phyloP scores from a whole-genome alignment of 2,113 vertebrate genomes.

The Nesospiza acunhae region DNA sequence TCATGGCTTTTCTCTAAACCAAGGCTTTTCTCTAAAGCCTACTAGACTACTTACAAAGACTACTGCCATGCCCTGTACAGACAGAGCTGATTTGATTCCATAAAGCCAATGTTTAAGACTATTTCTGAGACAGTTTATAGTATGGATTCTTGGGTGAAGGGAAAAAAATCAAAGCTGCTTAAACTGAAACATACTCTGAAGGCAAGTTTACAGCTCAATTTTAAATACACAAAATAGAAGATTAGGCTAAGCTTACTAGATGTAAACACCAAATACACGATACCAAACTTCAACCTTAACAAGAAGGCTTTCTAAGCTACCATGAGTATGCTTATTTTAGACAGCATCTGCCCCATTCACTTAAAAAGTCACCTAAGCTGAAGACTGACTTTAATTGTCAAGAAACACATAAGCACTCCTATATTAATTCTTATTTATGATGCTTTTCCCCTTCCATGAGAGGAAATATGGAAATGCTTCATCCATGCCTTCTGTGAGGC shows the following conservation, averaged over 20 bases:
- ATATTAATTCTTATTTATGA: not conserved
- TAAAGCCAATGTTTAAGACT: not conserved
- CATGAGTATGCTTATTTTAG: not conserved
- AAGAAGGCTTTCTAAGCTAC: not conserved
- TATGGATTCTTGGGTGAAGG: not conserved
- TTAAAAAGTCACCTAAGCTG: not conserved
- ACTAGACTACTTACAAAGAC: not conserved
- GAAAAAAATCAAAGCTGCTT: not conserved
- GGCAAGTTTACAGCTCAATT: not conserved
- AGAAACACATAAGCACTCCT: not conserved
- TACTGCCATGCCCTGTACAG: not conserved
- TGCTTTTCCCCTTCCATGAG: not conserved
- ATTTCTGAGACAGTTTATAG: not conserved
- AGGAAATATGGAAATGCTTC: not conserved
- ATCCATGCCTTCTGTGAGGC: not conserved
- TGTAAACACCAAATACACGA: not conserved
- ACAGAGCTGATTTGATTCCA: not conserved
- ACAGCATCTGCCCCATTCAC: not conserved
- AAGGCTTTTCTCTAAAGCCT: not conserved
- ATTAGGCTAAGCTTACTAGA: not conserved
- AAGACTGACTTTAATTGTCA: not conserved
- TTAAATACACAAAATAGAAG: not conserved
- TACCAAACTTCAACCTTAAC: not conserved
- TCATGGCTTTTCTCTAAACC: too few relatives aligned
- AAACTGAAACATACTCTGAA: not conserved